Base-by-base conservation (phyloP, 2,113 vertebrate genomes). In the Cinclus mexicanus region DNA sequence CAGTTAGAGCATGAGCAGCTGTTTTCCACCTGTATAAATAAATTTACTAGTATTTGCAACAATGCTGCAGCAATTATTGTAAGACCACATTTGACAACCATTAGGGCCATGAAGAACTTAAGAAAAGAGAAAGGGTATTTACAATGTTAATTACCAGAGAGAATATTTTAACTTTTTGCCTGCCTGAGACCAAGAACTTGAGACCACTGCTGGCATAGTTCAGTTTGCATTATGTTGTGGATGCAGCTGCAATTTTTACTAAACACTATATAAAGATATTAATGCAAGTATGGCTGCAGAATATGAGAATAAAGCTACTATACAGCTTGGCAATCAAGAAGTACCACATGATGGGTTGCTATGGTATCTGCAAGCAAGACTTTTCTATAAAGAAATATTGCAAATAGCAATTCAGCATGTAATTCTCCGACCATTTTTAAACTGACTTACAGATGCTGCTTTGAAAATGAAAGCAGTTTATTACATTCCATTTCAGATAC, bases 341-440 rank as follows among this genome's bases (percentile, higher is more conserved):
- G 19, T 37, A 60, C 19, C 56, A 83, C n/a, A 37, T 15, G 67
- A 93, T 15, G 29, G 46, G 90, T 89, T 91, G 82, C 94, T 80
- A 93, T 92, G 87, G 94, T 56, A 95, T 90, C 82, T 71, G 79
- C 74, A 90, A 91, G 80, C 80, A 29, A 7, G 61, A 61, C 42
- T 55, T 49, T 88, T 87, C 87, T 63, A 86, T 68, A 77, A 83
- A 85, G 75, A 65, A 74, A 7, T 82, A 92, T 16, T 82, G 79
- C 59, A 90, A 89, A 88, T 0, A 49, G 42, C 69, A 83, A 31
- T 49, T 57, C 16, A 69, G 47, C 29, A 47, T 14, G 17, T 12
- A 84, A 91, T 78, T 63, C 56, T 83, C 59, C 1, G 10, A 59
- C 56, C 20, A 18, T 35, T 93, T 96, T 60, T 29, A 52, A 87